These are phyloP conservation scores for Tupaia chinensis DNA, from an alignment of 2,113 vertebrate species.

Conservation along the genomic window DNA sequence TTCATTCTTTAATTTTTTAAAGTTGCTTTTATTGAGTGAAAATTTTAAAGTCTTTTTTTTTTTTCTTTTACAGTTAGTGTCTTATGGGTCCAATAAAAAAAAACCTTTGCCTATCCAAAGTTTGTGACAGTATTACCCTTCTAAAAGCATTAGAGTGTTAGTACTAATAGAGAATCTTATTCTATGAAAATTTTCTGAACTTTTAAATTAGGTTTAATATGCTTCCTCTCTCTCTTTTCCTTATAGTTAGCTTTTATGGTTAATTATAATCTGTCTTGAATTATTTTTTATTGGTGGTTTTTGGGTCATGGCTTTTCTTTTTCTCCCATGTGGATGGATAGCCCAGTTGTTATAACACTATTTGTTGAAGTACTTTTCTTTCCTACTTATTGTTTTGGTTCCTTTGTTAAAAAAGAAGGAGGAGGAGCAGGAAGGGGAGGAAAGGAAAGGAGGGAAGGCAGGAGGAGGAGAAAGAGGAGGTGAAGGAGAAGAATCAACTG, in stretches of 20 bases:
- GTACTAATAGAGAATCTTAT: no score
- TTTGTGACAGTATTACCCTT: neutral
- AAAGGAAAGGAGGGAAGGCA: no score
- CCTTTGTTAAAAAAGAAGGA: neutral
- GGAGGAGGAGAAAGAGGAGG: no score
- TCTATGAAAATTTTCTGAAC: no score
- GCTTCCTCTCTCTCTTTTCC: no score
- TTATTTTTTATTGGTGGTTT: slow-evolving; percentile 43
- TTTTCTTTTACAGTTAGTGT: neutral
- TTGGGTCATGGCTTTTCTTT: neutral
- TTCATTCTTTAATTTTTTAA: slow-evolving; percentile 1
- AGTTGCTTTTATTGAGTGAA: neutral
- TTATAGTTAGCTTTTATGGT: slow-evolving; percentile 7
- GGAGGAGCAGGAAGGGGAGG: no score
- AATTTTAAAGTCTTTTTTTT: slow-evolving; percentile 12
- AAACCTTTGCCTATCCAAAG: neutral
- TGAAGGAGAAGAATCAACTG: neutral
- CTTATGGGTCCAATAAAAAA: slow-evolving; percentile 15
- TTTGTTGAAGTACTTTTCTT: neutral
- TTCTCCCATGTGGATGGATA: neutral
- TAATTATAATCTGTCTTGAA: slow-evolving; percentile 28
- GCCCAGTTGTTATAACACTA: neutral
- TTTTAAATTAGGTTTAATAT: no score
- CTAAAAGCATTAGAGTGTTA: neutral
- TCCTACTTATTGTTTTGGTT: neutral